Percentiles rank a stretch among this genome's conserved stretches.
Conservation (phyloP, 1,140 invertebrate genomes). For the Papilio helenus region DNA sequence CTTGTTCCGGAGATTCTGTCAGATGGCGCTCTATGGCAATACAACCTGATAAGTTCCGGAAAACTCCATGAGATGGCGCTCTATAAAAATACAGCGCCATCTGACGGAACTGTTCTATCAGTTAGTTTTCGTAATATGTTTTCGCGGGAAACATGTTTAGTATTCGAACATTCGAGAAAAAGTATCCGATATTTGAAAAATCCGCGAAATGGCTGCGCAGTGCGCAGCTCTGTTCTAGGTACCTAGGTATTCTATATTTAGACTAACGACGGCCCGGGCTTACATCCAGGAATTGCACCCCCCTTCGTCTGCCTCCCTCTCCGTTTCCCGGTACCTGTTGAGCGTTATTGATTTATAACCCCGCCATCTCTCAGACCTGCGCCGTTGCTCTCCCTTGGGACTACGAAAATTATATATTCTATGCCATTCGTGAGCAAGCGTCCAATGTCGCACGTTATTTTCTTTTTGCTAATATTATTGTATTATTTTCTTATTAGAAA, state of each 20-base stretch:
- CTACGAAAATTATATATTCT: neutral
- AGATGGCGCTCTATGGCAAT: neutral
- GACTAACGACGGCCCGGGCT: neutral
- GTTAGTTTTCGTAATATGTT: too few species aligned
- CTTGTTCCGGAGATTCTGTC: neutral
- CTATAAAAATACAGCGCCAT: neutral
- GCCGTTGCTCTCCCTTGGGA: constrained; percentile 13
- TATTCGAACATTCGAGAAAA: neutral
- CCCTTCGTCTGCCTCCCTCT: neutral
- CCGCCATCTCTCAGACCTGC: constrained; percentile 21
- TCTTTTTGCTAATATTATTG: constrained; percentile 17
- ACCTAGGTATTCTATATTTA: neutral
- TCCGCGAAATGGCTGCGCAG: neutral
- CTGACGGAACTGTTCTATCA: neutral
- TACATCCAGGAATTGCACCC: constrained; percentile 10
- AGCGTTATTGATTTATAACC: constrained; percentile 25
- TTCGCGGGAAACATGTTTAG: too few species aligned
- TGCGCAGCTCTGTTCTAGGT: neutral
- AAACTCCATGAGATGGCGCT: too few species aligned
- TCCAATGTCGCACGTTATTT: constrained; percentile 31
- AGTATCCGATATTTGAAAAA: neutral
- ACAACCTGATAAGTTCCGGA: too few species aligned
- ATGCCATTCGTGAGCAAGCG: constrained; percentile 1
- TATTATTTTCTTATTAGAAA: constrained; percentile 25
- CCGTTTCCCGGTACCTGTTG: constrained; percentile 4